Percentiles rank a stretch among this genome's conserved stretches.
These are phyloP conservation scores for Chrysolina oricalcia DNA, from an alignment of 2,888 invertebrate genomes.

Conservation along the genomic window DNA sequence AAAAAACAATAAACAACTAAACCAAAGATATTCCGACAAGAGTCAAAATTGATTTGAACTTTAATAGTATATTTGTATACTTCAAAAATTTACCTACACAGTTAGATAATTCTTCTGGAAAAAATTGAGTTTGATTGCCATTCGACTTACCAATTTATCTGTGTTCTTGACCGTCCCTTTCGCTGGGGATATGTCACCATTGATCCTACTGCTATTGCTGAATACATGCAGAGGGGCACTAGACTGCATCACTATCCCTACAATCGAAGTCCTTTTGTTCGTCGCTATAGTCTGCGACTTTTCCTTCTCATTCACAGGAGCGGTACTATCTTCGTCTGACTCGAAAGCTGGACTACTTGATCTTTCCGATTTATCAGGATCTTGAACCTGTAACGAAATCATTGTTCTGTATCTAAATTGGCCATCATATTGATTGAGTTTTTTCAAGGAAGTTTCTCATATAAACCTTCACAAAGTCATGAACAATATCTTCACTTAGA, in stretches of 20 bases:
- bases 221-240: conserved; percentile 73
- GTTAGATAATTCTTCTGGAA: background rate
- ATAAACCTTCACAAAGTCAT: no score
- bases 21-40: no score
- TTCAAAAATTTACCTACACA: no score
- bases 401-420: background rate
- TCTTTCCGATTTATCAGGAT: conserved; percentile 81
- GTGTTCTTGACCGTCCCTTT: conserved; percentile 16
- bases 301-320: conserved; percentile 53
- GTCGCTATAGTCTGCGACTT: conserved; percentile 63
- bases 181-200: conserved; percentile 69
- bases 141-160: conserved; percentile 32
- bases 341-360: conserved; percentile 96
- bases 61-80: no score
- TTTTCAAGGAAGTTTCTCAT: no score
- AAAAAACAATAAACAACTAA: no score
- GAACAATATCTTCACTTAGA: no score
- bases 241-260: conserved; percentile 81
- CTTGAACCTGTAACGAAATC: conserved; percentile 14
- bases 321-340: conserved; percentile 90
- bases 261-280: conserved; percentile 79
- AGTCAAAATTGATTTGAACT: no score
- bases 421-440: no score
- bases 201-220: conserved; percentile 71
- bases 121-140: background rate